Percentiles rank a stretch among this genome's conserved stretches.
phyloP scores from a whole-genome alignment of 2,113 vertebrate genomes.

The Calidris pugnax region DNA sequence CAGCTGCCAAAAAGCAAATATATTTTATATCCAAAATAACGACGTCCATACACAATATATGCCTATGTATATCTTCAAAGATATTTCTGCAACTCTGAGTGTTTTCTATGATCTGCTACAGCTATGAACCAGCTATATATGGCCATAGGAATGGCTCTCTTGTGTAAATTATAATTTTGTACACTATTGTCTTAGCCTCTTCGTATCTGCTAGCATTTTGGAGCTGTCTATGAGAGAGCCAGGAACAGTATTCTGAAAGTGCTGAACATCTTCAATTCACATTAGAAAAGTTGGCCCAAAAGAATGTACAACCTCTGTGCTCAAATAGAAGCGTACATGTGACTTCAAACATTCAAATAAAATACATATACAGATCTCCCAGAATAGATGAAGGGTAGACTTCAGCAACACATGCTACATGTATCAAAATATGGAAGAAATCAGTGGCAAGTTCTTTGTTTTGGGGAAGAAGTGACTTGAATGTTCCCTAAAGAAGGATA shows the following conservation, averaged over 20 bases:
- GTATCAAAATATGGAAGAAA: background rate
- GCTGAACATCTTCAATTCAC: background rate
- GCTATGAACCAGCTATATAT: background rate
- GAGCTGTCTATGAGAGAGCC: background rate
- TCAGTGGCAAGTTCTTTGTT: background rate
- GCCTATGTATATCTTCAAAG: background rate
- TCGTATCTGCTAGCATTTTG: background rate
- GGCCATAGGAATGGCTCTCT: background rate
- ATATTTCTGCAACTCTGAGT: background rate
- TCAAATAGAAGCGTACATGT: background rate
- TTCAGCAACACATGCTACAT: background rate
- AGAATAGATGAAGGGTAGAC: background rate
- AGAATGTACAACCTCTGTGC: background rate
- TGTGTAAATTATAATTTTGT: background rate
- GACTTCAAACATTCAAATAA: background rate
- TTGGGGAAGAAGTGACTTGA: background rate
- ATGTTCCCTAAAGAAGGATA: background rate
- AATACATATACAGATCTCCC: background rate
- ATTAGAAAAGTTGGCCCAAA: background rate
- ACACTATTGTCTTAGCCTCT: background rate
- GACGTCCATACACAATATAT: background rate
- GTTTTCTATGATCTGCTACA: background rate
- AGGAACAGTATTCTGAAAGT: background rate
- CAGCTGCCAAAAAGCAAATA: background rate
- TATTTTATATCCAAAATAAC: background rate